Percentiles rank a stretch among this genome's conserved stretches.
Conservation (phyloP, 2,113 vertebrate species). For the Phainopepla nitens region DNA sequence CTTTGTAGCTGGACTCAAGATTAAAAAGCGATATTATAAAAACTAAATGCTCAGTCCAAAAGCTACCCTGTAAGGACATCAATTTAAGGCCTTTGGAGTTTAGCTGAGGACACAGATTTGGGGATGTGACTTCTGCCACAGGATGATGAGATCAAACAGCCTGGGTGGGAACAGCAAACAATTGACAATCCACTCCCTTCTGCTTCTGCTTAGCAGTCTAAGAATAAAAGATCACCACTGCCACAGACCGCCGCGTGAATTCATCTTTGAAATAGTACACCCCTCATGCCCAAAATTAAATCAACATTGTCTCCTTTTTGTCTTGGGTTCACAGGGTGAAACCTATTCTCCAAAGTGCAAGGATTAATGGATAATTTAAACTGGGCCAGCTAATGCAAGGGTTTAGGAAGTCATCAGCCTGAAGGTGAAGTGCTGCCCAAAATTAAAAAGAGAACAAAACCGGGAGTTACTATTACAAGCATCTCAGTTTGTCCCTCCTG, state of each 20-base stretch:
- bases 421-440: not conserved
- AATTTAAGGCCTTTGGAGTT: not conserved
- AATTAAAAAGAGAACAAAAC: not conserved
- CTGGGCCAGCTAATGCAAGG: not conserved
- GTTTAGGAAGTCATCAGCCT: not conserved
- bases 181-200: constrained; percentile 7
- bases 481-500: not conserved
- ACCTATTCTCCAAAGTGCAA: not conserved
- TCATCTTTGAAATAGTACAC: constrained; percentile 13
- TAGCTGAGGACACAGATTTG: not conserved
- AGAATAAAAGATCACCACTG: constrained; percentile 19
- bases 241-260: not conserved
- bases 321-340: not conserved
- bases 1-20: not conserved
- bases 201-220: not conserved
- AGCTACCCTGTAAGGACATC: not conserved
- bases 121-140: not conserved
- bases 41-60: not conserved
- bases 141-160: constrained; percentile 7
- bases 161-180: constrained; percentile 1
- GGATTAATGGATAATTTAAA: not conserved
- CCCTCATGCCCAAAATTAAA: constrained; percentile 18
- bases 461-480: not conserved
- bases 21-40: not conserved
- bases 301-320: not conserved